These are phyloP conservation scores for Ernsta delagoae DNA, from an alignment of 2,888 invertebrate species.

Conservation along the genomic window DNA sequence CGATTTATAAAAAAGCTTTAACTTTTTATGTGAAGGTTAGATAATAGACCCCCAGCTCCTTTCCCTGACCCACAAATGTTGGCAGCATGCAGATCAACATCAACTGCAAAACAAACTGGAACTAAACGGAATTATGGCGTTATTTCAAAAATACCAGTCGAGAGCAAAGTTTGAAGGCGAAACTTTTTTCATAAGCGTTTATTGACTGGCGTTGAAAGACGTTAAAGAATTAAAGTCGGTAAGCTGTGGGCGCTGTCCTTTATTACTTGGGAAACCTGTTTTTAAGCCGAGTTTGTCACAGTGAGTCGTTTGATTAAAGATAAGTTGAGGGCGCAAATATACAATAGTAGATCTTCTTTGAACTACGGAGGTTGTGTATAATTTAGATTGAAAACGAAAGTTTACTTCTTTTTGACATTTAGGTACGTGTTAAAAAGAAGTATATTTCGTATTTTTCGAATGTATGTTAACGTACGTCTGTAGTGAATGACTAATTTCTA, in stretches of 20 bases:
- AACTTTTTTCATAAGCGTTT: conserved; percentile 37
- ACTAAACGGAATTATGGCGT: conserved; percentile 20
- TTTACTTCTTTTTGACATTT: no score
- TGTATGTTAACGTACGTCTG: no score
- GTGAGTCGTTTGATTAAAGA: not conserved
- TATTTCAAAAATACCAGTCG: conserved; percentile 20
- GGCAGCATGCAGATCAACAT: conserved; percentile 39
- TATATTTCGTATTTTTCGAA: no score
- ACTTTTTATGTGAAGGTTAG: not conserved
- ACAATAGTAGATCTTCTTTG: not conserved
- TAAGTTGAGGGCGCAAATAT: not conserved
- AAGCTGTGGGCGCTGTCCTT: conserved; percentile 29
- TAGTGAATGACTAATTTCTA: no score
- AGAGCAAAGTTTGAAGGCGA: conserved; percentile 20
- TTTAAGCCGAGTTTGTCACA: conserved; percentile 27
- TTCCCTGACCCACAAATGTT: conserved; percentile 46
- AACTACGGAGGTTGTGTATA: no score
- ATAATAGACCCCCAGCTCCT: conserved; percentile 1
- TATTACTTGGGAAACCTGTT: conserved; percentile 25
- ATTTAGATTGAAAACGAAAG: no score
- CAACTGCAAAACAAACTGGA: conserved; percentile 38
- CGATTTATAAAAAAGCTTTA: no score
- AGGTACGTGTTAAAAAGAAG: no score
- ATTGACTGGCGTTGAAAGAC: conserved; percentile 32
- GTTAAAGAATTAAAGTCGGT: conserved; percentile 33